These are phyloP conservation scores for Acrobeloides nanus DNA, from an alignment of 2,888 invertebrate genomes.

Conservation along the genomic window DNA sequence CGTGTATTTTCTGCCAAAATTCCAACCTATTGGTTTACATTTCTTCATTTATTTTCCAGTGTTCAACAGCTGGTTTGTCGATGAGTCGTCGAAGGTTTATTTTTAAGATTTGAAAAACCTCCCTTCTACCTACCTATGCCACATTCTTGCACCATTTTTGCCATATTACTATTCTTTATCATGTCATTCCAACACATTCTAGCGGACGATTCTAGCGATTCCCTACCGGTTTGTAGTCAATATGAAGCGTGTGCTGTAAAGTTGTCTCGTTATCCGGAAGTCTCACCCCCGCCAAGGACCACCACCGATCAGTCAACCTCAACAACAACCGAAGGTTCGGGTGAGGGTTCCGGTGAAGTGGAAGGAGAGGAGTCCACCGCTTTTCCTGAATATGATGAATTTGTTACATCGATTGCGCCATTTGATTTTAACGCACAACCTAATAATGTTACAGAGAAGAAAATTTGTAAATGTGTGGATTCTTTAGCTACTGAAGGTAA, in stretches of 20 bases:
- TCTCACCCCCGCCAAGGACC: not conserved
- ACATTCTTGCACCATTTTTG: too few species aligned
- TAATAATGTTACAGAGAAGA: constrained; percentile 11
- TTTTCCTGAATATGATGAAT: constrained; percentile 20
- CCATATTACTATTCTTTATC: too few species aligned
- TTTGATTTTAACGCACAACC: constrained; percentile 20
- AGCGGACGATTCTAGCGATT: too few species aligned
- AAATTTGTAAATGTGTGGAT: constrained; percentile 16
- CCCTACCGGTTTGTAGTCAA: constrained; percentile 13
- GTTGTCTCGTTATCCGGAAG: constrained; percentile 5
- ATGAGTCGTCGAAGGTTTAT: too few species aligned
- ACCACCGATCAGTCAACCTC: not conserved
- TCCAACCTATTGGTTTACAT: too few species aligned
- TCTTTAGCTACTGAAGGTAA: constrained; percentile 14
- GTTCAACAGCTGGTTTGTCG: too few species aligned
- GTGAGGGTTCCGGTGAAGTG: constrained; percentile 8
- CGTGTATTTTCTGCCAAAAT: too few species aligned
- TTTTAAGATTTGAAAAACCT: too few species aligned
- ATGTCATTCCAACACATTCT: too few species aligned
- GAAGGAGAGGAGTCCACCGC: too few species aligned
- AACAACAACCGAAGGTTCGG: constrained; percentile 6
- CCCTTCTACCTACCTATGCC: too few species aligned
- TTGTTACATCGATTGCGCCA: constrained; percentile 17
- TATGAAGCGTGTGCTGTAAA: constrained; percentile 22
- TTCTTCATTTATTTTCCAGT: too few species aligned